phyloP scores from a whole-genome alignment of 2,797 vertebrate genomes.

The Darevskia nairensis region DNA sequence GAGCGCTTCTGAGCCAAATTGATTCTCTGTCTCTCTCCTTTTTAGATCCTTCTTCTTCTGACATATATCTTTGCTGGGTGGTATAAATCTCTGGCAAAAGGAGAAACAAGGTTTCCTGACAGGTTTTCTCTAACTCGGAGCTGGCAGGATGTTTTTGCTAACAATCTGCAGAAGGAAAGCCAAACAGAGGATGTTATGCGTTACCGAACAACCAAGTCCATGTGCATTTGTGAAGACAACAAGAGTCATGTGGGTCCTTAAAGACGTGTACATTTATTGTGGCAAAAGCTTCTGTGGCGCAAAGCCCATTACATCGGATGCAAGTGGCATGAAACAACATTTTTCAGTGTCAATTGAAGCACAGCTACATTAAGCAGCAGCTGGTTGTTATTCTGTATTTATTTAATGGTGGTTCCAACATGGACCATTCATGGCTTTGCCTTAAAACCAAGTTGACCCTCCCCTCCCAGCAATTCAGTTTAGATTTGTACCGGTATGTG shows the following conservation, averaged over 20 bases:
- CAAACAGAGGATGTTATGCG: conserved; percentile 19
- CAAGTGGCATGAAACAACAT: background rate
- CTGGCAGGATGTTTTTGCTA: conserved; percentile 32
- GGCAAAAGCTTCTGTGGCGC: background rate
- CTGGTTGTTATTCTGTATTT: background rate
- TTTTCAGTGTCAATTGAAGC: background rate
- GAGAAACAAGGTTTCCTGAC: conserved; percentile 29
- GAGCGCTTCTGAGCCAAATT: conserved; percentile 28
- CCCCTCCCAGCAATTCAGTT: background rate
- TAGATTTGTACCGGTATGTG: background rate
- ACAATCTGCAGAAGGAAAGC: background rate
- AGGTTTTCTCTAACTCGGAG: conserved; percentile 40
- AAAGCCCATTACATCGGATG: background rate
- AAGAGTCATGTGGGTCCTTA: background rate
- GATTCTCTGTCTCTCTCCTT: background rate
- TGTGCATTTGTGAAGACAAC: background rate
- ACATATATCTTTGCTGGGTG: conserved; percentile 9
- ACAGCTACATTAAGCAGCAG: background rate
- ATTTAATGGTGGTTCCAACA: background rate
- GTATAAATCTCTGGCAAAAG: conserved; percentile 35
- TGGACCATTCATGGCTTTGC: background rate
- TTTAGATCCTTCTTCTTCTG: background rate
- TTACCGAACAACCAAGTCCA: conserved; percentile 42
- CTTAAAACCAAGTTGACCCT: background rate
- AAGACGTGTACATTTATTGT: background rate